Conservation (phyloP, 1,140 invertebrate species). For the Galleria mellonella region DNA sequence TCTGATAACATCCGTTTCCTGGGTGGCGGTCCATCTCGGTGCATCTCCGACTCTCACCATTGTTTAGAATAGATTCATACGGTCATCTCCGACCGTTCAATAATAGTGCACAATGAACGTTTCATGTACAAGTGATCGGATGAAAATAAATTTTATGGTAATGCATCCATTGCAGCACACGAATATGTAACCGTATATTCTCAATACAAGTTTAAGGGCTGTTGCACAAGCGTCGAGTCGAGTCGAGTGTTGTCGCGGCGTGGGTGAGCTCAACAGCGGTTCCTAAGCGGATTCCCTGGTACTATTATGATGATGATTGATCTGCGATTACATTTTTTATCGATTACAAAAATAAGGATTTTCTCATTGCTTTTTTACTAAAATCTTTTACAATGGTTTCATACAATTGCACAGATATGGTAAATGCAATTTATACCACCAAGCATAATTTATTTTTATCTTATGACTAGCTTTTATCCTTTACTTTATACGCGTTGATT, state of each 20-base stretch:
- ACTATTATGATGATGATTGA: not conserved
- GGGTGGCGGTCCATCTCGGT: conserved; percentile 31
- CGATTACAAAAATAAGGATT: not conserved
- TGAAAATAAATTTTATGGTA: conserved; percentile 49
- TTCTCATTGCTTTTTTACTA: too few species aligned
- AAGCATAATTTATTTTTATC: too few species aligned
- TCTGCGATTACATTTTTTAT: too few species aligned
- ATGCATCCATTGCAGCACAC: conserved; percentile 35
- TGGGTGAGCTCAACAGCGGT: conserved; percentile 16
- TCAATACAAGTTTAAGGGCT: conserved; percentile 22
- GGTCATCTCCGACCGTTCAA: conserved; percentile 27
- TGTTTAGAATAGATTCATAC: conserved; percentile 40
- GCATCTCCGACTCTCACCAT: conserved; percentile 38
- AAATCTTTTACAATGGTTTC: too few species aligned
- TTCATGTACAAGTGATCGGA: conserved; percentile 17
- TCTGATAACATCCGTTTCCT: conserved; percentile 30
- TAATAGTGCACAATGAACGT: conserved; percentile 18
- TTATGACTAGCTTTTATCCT: too few species aligned
- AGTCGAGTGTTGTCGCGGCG: conserved; percentile 22
- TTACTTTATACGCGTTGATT: too few species aligned
- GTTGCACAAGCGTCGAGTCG: conserved; percentile 27
- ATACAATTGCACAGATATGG: too few species aligned
- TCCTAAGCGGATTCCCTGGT: conserved; percentile 7
- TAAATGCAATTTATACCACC: too few species aligned
- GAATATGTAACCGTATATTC: conserved; percentile 13